These are phyloP conservation scores for Leptopilina syphax DNA, from an alignment of 2,888 invertebrate species.

Conservation along the genomic window DNA sequence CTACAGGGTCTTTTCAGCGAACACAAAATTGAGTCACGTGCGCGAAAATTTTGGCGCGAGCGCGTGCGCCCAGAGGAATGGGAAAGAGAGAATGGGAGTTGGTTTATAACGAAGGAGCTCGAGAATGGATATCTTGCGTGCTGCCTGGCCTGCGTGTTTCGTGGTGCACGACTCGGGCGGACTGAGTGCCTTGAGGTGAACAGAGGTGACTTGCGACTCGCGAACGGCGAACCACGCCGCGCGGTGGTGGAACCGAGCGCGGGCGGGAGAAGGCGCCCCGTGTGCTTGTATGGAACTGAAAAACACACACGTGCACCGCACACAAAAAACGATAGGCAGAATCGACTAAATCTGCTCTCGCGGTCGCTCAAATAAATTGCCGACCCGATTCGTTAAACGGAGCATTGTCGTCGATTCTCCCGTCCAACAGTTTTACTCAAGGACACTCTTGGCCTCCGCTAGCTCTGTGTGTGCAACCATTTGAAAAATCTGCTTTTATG, in stretches of 20 bases:
- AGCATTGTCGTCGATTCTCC: slow-evolving; percentile 37
- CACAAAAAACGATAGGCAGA: slow-evolving; percentile 54
- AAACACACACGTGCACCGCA: not conserved
- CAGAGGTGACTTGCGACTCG: slow-evolving; percentile 74
- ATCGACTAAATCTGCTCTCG: slow-evolving; percentile 53
- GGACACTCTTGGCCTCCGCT: slow-evolving; percentile 3
- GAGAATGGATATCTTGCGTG: slow-evolving; percentile 50
- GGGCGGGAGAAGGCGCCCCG: slow-evolving; percentile 60
- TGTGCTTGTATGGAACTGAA: slow-evolving; percentile 56
- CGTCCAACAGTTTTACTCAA: slow-evolving; percentile 22
- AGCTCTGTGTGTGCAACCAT: too few relatives aligned
- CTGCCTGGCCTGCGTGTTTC: slow-evolving; percentile 64
- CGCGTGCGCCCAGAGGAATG: slow-evolving; percentile 36
- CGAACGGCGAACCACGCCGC: slow-evolving; percentile 62
- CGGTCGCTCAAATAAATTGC: slow-evolving; percentile 36
- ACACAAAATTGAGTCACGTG: not conserved
- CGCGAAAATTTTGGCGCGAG: slow-evolving; percentile 40
- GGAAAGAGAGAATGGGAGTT: slow-evolving; percentile 30
- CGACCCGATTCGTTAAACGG: slow-evolving; percentile 40
- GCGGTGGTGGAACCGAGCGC: slow-evolving; percentile 48
- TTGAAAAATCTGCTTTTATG: too few relatives aligned
- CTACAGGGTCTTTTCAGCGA: too few relatives aligned
- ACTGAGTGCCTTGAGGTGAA: slow-evolving; percentile 71
- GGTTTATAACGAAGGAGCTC: slow-evolving; percentile 47
- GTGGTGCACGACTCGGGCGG: slow-evolving; percentile 69